phyloP scores from a whole-genome alignment of 2,888 invertebrate species.

The Trichogramma dendrolimi region DNA sequence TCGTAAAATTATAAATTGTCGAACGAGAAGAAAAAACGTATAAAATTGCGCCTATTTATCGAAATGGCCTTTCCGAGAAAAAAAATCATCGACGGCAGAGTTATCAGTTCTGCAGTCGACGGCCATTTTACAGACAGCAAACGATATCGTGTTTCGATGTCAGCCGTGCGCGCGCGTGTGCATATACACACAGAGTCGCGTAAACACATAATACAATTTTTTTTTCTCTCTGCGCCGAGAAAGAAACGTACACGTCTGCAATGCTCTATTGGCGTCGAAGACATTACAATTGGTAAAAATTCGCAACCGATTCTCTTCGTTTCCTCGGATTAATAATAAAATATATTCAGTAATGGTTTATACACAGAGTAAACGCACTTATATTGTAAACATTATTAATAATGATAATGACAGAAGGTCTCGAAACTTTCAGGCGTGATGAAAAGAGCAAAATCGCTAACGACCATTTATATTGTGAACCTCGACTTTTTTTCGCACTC shows the following conservation, averaged over 20 bases:
- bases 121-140: no score
- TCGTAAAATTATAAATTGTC: no score
- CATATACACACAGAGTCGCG: no score
- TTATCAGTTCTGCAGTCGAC: background rate
- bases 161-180: no score
- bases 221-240: no score
- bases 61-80: constrained; percentile 26
- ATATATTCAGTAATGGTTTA: constrained; percentile 2
- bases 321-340: constrained; percentile 1
- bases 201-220: no score
- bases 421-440: no score
- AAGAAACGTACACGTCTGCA: no score
- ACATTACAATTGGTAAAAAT: constrained; percentile 27
- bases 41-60: constrained; percentile 27
- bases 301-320: constrained; percentile 18
- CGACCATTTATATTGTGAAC: constrained; percentile 19
- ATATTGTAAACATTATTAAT: no score
- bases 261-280: constrained; percentile 4
- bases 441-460: constrained; percentile 24
- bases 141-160: no score
- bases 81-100: constrained; percentile 17
- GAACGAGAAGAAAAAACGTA: constrained; percentile 25
- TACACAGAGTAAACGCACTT: no score
- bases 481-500: constrained; percentile 36
- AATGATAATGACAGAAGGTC: no score